A percentile compares a stretch with the other conserved stretches of the same genome.
Conservation (phyloP, 2,113 vertebrate species). For the Cariama cristata region DNA sequence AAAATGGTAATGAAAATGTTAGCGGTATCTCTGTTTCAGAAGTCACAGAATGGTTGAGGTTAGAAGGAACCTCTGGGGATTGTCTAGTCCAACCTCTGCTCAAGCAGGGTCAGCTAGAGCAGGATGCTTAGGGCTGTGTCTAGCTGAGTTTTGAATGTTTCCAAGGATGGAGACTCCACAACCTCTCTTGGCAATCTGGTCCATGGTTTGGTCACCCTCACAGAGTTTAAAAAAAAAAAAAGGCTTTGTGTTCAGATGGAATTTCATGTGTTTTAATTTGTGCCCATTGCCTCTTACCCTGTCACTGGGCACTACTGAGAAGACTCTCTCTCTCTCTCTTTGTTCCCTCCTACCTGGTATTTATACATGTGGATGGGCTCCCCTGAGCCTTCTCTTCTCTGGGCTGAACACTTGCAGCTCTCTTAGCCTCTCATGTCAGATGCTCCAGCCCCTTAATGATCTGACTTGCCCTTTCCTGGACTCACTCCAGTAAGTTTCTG, state of each 20-base stretch:
- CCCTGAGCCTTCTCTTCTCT: neutral
- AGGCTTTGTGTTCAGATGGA: neutral
- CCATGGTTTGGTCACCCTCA: neutral
- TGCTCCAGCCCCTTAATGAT: neutral
- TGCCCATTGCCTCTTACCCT: neutral
- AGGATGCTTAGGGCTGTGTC: neutral
- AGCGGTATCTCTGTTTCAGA: neutral
- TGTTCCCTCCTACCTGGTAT: neutral
- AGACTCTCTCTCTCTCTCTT: neutral
- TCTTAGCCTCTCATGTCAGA: neutral
- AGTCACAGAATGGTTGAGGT: neutral
- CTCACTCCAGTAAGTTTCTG: neutral
- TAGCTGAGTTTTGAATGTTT: neutral
- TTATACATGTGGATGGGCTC: neutral
- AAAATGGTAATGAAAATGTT: neutral
- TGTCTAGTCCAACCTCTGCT: neutral
- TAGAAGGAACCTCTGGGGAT: neutral
- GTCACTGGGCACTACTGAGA: neutral
- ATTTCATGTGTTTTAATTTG: neutral
- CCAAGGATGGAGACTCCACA: neutral
- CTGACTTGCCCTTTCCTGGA: neutral
- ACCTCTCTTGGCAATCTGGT: neutral
- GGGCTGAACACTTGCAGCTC: neutral
- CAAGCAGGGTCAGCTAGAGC: neutral
- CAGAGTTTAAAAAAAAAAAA: neutral